These are phyloP conservation scores for Drosophila subquinaria DNA, from an alignment of 2,888 invertebrate genomes.

Conservation along the genomic window DNA sequence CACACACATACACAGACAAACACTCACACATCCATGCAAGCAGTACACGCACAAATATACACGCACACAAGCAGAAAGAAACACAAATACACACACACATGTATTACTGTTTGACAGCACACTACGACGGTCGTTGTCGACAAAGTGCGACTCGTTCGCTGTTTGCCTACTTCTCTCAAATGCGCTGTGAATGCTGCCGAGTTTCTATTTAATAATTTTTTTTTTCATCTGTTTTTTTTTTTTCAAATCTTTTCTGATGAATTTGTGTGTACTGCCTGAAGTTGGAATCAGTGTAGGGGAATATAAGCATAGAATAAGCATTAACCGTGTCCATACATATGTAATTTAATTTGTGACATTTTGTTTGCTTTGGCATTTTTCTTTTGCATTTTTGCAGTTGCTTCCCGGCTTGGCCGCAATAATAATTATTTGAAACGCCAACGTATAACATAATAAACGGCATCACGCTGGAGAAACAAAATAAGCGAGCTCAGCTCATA, in stretches of 20 bases:
- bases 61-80: conserved; percentile 18
- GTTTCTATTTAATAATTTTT: conserved; percentile 66
- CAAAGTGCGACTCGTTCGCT: conserved; percentile 63
- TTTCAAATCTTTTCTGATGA: conserved; percentile 9
- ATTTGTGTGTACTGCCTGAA: conserved; percentile 19
- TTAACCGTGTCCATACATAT: neutral
- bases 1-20: conserved; percentile 26
- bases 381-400: conserved; percentile 34
- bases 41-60: conserved; percentile 28
- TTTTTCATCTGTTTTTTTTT: conserved; percentile 27
- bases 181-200: conserved; percentile 52
- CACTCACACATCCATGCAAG: conserved; percentile 15
- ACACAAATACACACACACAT: conserved; percentile 19
- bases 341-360: neutral
- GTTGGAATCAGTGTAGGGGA: neutral
- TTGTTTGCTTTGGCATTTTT: neutral
- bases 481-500: conserved; percentile 83
- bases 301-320: neutral
- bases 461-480: conserved; percentile 80
- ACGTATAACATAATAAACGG: conserved; percentile 30
- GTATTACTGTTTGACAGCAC: conserved; percentile 62
- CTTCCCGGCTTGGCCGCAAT: conserved; percentile 20
- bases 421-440: conserved; percentile 28
- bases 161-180: conserved; percentile 53
- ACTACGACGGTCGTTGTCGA: conserved; percentile 59